Base-by-base conservation (phyloP, 2,113 vertebrate genomes). In the Phasianus colchicus region DNA sequence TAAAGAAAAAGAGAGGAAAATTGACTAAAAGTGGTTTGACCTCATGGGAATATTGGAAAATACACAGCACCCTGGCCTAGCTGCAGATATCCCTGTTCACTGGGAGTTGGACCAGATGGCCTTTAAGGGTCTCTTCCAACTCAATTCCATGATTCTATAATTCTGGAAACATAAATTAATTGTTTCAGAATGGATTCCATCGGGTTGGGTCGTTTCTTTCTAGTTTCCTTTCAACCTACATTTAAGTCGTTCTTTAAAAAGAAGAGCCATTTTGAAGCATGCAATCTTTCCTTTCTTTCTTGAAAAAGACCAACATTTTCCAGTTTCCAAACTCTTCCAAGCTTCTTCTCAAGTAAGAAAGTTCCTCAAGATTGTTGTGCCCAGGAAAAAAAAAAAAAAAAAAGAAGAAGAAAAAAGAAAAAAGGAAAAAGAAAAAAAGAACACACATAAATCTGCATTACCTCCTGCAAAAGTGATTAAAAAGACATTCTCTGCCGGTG, bases 381-480 rank as follows among this genome's bases (percentile, higher is more conserved):
- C 43, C n/a, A 67, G 22, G 47, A 91, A 47, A 38, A 83, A 63
- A 3, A n/a, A 42, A 72, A 58, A 8, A 55, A 61, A 22, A 8
- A 15, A 48, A 22, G 11, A 48, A 48, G 19, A 7, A 19, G 20
- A 45, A 45, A 10, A 19, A 45, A 45, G 18, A 22, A 48, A 22
- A 69, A 58, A 18, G 10, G 43, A 9, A 20, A 32, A 32, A 30
- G 15, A 57, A 18, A n/a, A 57, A 40, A 64, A 27, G 45, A 6
- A 17, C 8, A 65, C 42, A 60, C 32, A 84, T 52, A 78, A 81
- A 75, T 75, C 83, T 88, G 9, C 43, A 69, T 75, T 90, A 61
- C 20, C 58, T 74, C 52, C 30, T 43, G 61, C 43, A 48, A 69
- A 81, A 92, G 70, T 75, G 90, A 90, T 94, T 94, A 74, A 90